Percentiles rank a stretch among this genome's conserved stretches.
Evolutionary conservation across 1,140 invertebrate species (phyloP).

Genomic region (Drosophila parabipectinata): DNA sequence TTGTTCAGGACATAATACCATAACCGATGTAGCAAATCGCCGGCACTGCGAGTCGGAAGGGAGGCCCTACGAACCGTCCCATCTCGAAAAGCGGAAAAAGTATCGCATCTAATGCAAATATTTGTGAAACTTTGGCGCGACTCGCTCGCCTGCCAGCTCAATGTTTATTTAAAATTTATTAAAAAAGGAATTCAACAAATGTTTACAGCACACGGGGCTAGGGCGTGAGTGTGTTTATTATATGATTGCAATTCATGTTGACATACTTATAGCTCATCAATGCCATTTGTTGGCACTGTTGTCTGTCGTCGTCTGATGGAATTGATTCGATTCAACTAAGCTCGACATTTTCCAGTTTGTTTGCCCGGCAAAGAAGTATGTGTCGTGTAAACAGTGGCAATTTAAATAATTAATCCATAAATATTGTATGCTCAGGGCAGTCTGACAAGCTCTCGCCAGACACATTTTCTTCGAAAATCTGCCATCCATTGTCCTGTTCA

Average conservation of each 20-base stretch:
- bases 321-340: slow-evolving; percentile 44
- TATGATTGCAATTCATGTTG: slow-evolving; percentile 77
- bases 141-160: slow-evolving; percentile 6
- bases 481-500: slow-evolving; percentile 17
- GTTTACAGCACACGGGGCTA: slow-evolving; percentile 5
- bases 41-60: too few species aligned
- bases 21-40: slow-evolving; percentile 38
- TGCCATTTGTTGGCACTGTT: slow-evolving; percentile 25
- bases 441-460: slow-evolving; percentile 9
- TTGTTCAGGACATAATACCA: slow-evolving; percentile 59
- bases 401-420: slow-evolving; percentile 78
- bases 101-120: slow-evolving; percentile 73
- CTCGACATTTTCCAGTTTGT: slow-evolving; percentile 40
- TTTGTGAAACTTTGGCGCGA: slow-evolving; percentile 58
- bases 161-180: slow-evolving; percentile 81
- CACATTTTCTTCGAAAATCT: slow-evolving; percentile 4
- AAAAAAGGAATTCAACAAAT: slow-evolving; percentile 63
- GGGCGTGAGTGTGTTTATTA: slow-evolving; percentile 38
- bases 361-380: slow-evolving; percentile 35
- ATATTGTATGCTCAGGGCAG: slow-evolving; percentile 60
- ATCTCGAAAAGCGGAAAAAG: slow-evolving; percentile 28
- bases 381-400: slow-evolving; percentile 66
- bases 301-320: slow-evolving; percentile 15
- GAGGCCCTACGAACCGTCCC: slow-evolving; percentile 3
- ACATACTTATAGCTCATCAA: slow-evolving; percentile 80